Base-by-base conservation (phyloP, 2,113 vertebrate species). In the Ranitomeya variabilis region DNA sequence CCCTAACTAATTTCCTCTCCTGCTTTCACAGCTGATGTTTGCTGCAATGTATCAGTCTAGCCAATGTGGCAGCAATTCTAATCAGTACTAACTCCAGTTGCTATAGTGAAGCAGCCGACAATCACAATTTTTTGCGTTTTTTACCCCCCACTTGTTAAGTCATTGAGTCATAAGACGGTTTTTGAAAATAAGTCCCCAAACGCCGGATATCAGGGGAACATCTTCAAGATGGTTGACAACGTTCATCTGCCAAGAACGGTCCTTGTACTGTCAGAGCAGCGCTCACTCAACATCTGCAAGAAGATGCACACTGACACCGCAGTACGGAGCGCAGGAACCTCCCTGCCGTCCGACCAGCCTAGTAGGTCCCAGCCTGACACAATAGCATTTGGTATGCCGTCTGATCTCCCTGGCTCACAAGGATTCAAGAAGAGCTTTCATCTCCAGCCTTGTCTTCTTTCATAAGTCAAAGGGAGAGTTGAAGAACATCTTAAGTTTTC, bases 371-470 rank as follows among this genome's bases (percentile, higher is more conserved):
- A 55, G 19, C 11, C 31, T 45, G 31, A 55, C 23, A 86, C 85
- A 86, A 80, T 86, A 21, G 37, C 85, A 86, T 86, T 67, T 66
- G 62, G 57, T 66, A 86, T 86, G 37, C 85, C 7, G 59, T 86
- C 31, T 86, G 85, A 79, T 86, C 74, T 67, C n/a, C 5, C 21
- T 15, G 37, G 59, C 71, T 64, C 71, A 64, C 26, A 12, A 64
- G 85, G 59, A 78, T 37, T 31, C 23, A 45, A 57, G 18, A n/a
- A 73, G 19, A 85, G 51, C 85, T 86, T 86, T 86, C 26, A 86
- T 77, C 85, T 86, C 54, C 18, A 19, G 16, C 15, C 71, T 64
- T 62, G 69, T 51, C 26, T 37, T 59, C 55, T 76, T 62, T 59
- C 71, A 73, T 76, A 60, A 86, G 71, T 26, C 85, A 52, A 64